Evolutionary conservation across 2,797 vertebrate genomes (phyloP).

Genomic region (Acrossocheilus fasciatus): DNA sequence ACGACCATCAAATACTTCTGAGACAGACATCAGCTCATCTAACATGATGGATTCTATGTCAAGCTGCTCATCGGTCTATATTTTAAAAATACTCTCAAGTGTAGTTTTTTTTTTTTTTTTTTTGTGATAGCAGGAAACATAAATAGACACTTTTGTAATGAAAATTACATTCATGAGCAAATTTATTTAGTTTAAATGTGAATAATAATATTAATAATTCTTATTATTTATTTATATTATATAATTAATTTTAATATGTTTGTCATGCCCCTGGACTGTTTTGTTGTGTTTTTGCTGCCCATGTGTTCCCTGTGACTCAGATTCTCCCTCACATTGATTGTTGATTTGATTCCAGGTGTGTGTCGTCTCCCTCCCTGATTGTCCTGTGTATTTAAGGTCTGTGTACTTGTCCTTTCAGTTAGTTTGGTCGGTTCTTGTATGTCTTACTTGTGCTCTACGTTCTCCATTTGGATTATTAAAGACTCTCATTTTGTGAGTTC

Average conservation of each 20-base stretch:
- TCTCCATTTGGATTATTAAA: too few relatives aligned
- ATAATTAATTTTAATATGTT: background rate
- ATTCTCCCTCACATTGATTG: too few relatives aligned
- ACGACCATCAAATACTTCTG: constrained; percentile 59
- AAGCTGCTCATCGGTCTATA: constrained; percentile 50
- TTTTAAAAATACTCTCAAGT: constrained; percentile 52
- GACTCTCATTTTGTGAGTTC: too few relatives aligned
- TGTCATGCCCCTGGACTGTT: too few relatives aligned
- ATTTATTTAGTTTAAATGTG: background rate
- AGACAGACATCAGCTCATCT: constrained; percentile 73
- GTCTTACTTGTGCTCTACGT: too few relatives aligned
- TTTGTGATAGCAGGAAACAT: background rate
- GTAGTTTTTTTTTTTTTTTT: background rate
- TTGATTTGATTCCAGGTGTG: too few relatives aligned
- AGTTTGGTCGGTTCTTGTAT: too few relatives aligned
- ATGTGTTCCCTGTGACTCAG: too few relatives aligned
- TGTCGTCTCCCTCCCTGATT: too few relatives aligned
- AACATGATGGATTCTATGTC: constrained; percentile 61
- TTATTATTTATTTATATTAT: background rate
- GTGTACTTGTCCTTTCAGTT: too few relatives aligned
- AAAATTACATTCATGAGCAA: background rate
- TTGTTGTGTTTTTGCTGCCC: too few relatives aligned
- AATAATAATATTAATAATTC: background rate
- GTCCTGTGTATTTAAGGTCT: too few relatives aligned
- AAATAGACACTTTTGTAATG: background rate